Conservation (phyloP, 2,888 invertebrate species). For the Nomada flava region DNA sequence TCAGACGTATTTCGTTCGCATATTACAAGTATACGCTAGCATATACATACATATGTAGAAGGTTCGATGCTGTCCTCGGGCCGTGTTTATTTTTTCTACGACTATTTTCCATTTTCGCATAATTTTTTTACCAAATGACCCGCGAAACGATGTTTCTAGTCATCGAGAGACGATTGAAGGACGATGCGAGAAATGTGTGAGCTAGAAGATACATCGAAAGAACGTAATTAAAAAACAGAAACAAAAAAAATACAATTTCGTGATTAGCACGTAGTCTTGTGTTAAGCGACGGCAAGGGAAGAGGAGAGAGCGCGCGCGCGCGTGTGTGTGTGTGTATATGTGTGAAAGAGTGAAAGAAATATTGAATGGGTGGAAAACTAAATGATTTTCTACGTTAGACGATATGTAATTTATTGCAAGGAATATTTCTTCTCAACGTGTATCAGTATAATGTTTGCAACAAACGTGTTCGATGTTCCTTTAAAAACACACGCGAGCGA, state of each 20-base stretch:
- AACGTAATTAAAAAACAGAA: constrained; percentile 49
- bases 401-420: constrained; percentile 79
- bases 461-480: constrained; percentile 78
- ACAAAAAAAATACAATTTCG: constrained; percentile 37
- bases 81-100: constrained; percentile 79
- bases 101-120: constrained; percentile 78
- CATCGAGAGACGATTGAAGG: constrained; percentile 72
- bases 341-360: constrained; percentile 52
- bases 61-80: constrained; percentile 54
- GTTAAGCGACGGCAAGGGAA: constrained; percentile 39
- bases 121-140: constrained; percentile 83
- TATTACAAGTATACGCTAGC: background rate
- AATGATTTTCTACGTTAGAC: constrained; percentile 73
- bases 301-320: constrained; percentile 21
- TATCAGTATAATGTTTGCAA: constrained; percentile 63
- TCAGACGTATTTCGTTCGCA: background rate
- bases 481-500: constrained; percentile 69
- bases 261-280: constrained; percentile 48
- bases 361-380: background rate
- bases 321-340: constrained; percentile 28
- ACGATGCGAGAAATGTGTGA: constrained; percentile 54
- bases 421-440: constrained; percentile 57
- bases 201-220: constrained; percentile 57
- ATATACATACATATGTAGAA: constrained; percentile 15
- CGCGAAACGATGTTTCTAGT: constrained; percentile 82